Base-by-base conservation (phyloP, 2,888 invertebrate genomes). In the Tenodera sinensis region DNA sequence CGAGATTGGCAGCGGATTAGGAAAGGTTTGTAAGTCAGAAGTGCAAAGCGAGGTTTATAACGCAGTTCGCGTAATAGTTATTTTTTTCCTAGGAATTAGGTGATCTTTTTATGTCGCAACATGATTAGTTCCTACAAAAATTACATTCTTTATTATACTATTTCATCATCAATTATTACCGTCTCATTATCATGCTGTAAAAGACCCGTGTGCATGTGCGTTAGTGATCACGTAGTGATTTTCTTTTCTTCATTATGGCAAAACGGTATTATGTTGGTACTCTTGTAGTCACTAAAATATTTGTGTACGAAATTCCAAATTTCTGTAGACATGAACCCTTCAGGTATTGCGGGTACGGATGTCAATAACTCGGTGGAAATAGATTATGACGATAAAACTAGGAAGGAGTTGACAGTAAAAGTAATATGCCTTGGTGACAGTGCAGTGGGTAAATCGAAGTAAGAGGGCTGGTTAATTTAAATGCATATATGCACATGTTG, bases 391-490 rank as follows among this genome's bases (percentile, higher is more conserved):
- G 90, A 90, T 84, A 90, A 89, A 30, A 91, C 91, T 14, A 91
- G 89, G 28, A 91, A 91, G 71, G 92, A 91, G 89, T 89, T 92
- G 47, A 91, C 91, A 88, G 92, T 94, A 30, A 95, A 95, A 93
- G 93, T 95, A 81, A 95, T 95, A 90, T 94, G 94, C 91, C 92
- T 95, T 12, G 95, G 95, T 27, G 95, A 95, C 92, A 94, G 94
- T 92, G 94, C 94, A 83, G 95, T 95, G 83, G 95, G 95, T 84
- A 95, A 95, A 92, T 94, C 94, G 83, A 95, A 95, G 94, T 94
- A 93, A 92, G 93, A 90, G 54, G 15, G 25, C 4, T 71, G 54
- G 6, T 71, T 47, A 84, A 87, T 20, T 15, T 85, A 54, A 8
- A 84, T 71, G 20, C 54, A 71, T 20, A 20, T 71, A 71, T 71